A percentile compares a stretch with the other conserved stretches of the same genome.
Conservation (phyloP, 2,888 invertebrate genomes). For the Cataglyphis cursor region DNA sequence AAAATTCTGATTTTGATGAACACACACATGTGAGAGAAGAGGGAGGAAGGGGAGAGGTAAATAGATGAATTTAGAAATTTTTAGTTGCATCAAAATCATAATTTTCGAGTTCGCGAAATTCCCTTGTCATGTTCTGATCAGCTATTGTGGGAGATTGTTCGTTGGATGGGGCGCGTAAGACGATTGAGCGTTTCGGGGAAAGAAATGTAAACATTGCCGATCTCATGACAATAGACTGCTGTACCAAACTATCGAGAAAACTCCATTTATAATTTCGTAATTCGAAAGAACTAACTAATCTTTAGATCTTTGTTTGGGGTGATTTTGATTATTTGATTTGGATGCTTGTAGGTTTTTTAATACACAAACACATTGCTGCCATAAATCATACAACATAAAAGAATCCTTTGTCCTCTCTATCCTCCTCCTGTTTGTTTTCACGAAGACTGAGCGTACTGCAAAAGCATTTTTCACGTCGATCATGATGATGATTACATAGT, state of each 20-base stretch:
- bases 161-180: background rate
- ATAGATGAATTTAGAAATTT: too few relatives aligned
- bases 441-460: background rate
- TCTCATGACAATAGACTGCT: background rate
- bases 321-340: background rate
- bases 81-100: too few relatives aligned
- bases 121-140: background rate
- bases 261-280: background rate
- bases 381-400: background rate
- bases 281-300: too few relatives aligned
- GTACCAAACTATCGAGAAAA: background rate
- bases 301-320: background rate
- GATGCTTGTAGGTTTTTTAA: background rate
- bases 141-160: background rate
- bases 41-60: too few relatives aligned
- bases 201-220: background rate
- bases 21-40: too few relatives aligned
- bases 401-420: background rate
- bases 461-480: background rate
- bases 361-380: background rate
- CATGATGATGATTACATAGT: background rate
- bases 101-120: too few relatives aligned
- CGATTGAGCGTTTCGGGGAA: background rate
- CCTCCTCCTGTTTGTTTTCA: background rate
- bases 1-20: too few relatives aligned